Percentiles rank a stretch among this genome's conserved stretches.
phyloP scores from a whole-genome alignment of 2,888 invertebrate species.

The Chouioia cunea region DNA sequence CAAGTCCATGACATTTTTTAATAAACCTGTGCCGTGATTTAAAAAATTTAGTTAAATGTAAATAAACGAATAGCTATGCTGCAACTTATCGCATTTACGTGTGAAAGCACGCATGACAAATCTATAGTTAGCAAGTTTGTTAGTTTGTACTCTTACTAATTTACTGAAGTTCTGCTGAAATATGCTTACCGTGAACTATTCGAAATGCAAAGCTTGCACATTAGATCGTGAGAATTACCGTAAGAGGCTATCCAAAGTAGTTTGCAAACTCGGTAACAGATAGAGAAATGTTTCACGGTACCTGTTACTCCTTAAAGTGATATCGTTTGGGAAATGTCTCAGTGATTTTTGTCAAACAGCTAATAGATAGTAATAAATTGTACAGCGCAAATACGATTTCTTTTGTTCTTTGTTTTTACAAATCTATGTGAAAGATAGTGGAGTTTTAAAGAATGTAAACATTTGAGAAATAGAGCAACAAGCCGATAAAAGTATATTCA shows the following conservation, averaged over 20 bases:
- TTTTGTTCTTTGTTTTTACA: too few relatives aligned
- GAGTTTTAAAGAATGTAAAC: too few relatives aligned
- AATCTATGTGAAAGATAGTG: too few relatives aligned
- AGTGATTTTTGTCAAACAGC: conserved; percentile 3
- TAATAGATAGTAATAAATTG: neutral
- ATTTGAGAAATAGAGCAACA: too few relatives aligned
- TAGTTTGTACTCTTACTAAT: conserved; percentile 10
- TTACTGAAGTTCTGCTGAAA: conserved; percentile 11
- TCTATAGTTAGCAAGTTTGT: too few relatives aligned
- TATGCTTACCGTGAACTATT: conserved; percentile 18
- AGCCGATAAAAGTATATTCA: neutral
- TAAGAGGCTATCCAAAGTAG: conserved; percentile 21
- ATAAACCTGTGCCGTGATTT: too few relatives aligned
- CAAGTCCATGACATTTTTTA: too few relatives aligned
- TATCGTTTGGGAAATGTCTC: neutral
- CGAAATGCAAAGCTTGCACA: neutral
- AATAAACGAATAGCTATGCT: too few relatives aligned
- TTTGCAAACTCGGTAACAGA: conserved; percentile 5
- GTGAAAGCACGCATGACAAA: too few relatives aligned
- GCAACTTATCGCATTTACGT: too few relatives aligned
- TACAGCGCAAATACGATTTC: neutral
- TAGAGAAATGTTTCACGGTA: neutral
- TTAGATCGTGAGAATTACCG: conserved; percentile 23
- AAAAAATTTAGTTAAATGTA: too few relatives aligned
- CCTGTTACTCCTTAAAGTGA: neutral